Base-by-base conservation (phyloP, 2,113 vertebrate species). In the Sminthopsis crassicaudata region DNA sequence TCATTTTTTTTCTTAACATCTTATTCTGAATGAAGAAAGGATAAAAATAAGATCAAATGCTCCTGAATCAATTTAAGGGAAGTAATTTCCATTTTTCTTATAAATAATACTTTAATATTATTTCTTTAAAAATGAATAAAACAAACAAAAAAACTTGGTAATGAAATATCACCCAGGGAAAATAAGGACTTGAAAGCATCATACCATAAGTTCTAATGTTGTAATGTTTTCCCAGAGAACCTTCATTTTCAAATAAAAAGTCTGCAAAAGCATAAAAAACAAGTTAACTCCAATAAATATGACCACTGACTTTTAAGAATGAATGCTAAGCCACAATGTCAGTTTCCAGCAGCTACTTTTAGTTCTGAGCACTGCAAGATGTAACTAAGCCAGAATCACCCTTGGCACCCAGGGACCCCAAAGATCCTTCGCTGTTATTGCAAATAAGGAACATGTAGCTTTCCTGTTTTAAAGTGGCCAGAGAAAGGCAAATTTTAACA, bases 351-450 rank as follows among this genome's bases (percentile, higher is more conserved):
- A 95, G 91, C 90, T 0, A n/a, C 92, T 24, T 90, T 91, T 94
- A 96, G 92, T 93, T 90, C 27, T 88, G 94, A 46, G 19, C 0
- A 27, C 91, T 94, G 93, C 25, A 27, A 24, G 97, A 91, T 42
- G 91, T 94, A 60, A 95, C 94, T 90, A 42, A 97, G 96, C 91
- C 97, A 96, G 98, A 97, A 99, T 99, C 99, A 99, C 99, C 99
- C 99, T 84, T 99, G 98, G 99, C 98, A 98, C 99, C 99, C 99
- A 99, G 99, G 99, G 99, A 99, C 98, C 99, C 98, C 98, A 99
- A 92, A 95, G 98, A 98, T 99, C 99, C 99, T 98, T 97, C 96
- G 98, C 98, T 98, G 98, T 95, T 97, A 92, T 96, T 91, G 93
- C 96, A 94, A 53, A 48, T 94, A 95, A 53, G 95, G 46, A 94